These are phyloP conservation scores for Apodemia duryi DNA, from an alignment of 2,888 invertebrate genomes.

Conservation along the genomic window DNA sequence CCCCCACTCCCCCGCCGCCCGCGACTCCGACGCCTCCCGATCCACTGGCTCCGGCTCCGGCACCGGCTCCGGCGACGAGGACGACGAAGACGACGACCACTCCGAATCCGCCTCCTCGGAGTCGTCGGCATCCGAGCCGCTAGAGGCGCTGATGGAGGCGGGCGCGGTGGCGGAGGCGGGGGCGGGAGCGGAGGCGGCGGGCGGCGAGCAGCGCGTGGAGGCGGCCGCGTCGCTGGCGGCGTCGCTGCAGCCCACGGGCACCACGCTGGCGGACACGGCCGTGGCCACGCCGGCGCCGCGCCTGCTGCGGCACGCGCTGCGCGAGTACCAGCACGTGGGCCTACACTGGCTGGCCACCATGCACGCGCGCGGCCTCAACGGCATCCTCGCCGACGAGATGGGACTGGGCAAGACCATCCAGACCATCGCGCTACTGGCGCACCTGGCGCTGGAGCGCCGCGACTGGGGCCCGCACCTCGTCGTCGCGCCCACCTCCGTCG, in stretches of 20 bases:
- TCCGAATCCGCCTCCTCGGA: constrained; percentile 42
- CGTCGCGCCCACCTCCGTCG: constrained; percentile 99
- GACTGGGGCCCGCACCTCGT: constrained; percentile 99
- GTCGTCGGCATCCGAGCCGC: constrained; percentile 45
- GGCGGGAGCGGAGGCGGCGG: constrained; percentile 26
- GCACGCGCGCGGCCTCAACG: constrained; percentile 96
- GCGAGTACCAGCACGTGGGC: constrained; percentile 98
- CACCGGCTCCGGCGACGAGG: constrained; percentile 37
- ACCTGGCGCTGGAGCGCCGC: constrained; percentile 93
- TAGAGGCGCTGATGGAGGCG: constrained; percentile 39
- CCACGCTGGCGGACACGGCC: constrained; percentile 95
- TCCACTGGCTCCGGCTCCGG: constrained; percentile 21
- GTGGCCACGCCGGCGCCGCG: constrained; percentile 96
- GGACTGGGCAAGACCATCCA: constrained; percentile 98
- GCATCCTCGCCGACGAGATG: constrained; percentile 98
- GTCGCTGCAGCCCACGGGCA: constrained; percentile 98
- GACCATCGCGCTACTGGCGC: constrained; percentile 95
- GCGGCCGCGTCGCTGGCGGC: constrained; percentile 96
- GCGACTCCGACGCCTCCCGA: constrained; percentile 21
- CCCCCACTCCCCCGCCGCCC: constrained; percentile 22
- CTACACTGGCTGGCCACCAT: constrained; percentile 98
- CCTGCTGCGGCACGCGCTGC: constrained; percentile 91
- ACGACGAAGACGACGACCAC: constrained; percentile 32
- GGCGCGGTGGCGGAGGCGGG: constrained; percentile 27
- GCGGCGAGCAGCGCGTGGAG: constrained; percentile 86